Evolutionary conservation across 2,888 invertebrate species (phyloP).

Genomic region (Meteorus colon): DNA sequence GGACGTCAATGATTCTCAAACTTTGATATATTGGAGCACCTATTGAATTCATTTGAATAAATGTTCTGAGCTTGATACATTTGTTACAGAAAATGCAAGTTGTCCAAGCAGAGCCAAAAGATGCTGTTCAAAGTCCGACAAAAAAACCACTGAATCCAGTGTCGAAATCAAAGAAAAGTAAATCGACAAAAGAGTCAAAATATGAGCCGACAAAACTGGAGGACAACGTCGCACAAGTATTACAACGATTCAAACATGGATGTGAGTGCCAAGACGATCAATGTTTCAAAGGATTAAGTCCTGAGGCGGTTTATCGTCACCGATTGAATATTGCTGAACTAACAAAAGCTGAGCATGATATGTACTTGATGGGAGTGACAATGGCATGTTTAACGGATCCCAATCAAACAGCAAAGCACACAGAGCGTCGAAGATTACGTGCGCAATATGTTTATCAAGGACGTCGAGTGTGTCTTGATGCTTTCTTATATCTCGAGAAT

Average conservation of each 20-base stretch:
- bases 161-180: slow-evolving; percentile 73
- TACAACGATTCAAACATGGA: slow-evolving; percentile 81
- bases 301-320: slow-evolving; percentile 85
- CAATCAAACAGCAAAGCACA: slow-evolving; percentile 82
- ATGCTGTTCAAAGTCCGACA: slow-evolving; percentile 56
- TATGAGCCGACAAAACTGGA: slow-evolving; percentile 81
- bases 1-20: too few species aligned
- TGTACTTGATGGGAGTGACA: slow-evolving; percentile 90
- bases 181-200: slow-evolving; percentile 71
- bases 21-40: too few species aligned
- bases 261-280: slow-evolving; percentile 86
- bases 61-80: too few species aligned
- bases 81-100: too few species aligned
- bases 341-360: slow-evolving; percentile 87
- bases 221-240: slow-evolving; percentile 81
- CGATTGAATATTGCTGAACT: slow-evolving; percentile 85
- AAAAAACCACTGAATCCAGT: slow-evolving; percentile 73
- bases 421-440: slow-evolving; percentile 82
- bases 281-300: slow-evolving; percentile 83
- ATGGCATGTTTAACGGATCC: slow-evolving; percentile 86
- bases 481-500: slow-evolving; percentile 86
- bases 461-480: slow-evolving; percentile 84
- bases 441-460: slow-evolving; percentile 87
- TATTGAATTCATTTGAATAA: too few species aligned
- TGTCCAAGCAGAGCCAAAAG: slow-evolving; percentile 71